Conservation (phyloP, 2,113 vertebrate genomes). For the Lampris megalopsis region DNA sequence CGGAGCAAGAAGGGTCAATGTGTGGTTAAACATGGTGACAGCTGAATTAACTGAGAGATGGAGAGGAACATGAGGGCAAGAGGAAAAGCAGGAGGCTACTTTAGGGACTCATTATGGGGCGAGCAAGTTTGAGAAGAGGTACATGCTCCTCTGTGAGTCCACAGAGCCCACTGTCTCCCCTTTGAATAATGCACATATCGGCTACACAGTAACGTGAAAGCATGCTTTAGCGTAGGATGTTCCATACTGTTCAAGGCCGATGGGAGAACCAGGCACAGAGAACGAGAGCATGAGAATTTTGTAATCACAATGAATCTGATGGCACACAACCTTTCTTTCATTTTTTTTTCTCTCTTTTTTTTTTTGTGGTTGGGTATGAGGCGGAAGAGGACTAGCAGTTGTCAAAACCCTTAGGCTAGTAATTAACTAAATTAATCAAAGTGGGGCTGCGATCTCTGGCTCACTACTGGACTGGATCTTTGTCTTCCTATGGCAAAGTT, state of each 20-base stretch:
- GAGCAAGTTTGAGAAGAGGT: conserved; percentile 60
- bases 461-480: conserved; percentile 73
- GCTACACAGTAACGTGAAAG: conserved; percentile 46
- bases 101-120: conserved; percentile 71
- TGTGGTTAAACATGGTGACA: conserved; percentile 69
- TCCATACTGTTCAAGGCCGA: conserved; percentile 41
- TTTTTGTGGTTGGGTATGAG: conserved; percentile 43
- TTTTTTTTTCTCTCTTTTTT: conserved; percentile 44
- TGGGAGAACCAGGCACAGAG: conserved; percentile 62
- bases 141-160: conserved; percentile 57
- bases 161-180: conserved; percentile 52
- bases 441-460: conserved; percentile 70
- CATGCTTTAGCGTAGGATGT: conserved; percentile 39
- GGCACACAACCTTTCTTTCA: conserved; percentile 53
- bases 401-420: conserved; percentile 77
- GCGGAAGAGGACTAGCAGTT: conserved; percentile 51
- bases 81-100: conserved; percentile 57
- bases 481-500: conserved; percentile 74
- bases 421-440: conserved; percentile 84
- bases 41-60: conserved; percentile 56
- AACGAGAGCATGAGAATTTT: conserved; percentile 64
- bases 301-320: conserved; percentile 78
- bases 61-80: conserved; percentile 49
- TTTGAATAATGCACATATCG: conserved; percentile 67
- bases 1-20: conserved; percentile 42